Conservation (phyloP, 2,797 vertebrate genomes). For the Psittacula derbiana region DNA sequence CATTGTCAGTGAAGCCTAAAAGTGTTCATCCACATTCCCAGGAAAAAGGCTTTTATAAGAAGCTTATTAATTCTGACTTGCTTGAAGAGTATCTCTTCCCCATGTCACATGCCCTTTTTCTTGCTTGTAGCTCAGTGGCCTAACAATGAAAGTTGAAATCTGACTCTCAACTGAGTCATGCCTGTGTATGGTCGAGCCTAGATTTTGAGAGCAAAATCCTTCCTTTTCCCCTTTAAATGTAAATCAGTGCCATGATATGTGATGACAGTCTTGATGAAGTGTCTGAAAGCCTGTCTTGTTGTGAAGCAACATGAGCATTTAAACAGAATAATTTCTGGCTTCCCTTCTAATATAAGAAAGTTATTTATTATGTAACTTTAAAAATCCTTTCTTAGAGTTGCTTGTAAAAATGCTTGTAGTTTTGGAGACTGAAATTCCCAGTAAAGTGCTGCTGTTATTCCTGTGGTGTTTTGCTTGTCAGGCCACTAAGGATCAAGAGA, state of each 20-base stretch:
- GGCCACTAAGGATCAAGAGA: not conserved
- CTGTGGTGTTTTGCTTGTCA: not conserved
- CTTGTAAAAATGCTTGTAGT: not conserved
- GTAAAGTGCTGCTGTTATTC: not conserved
- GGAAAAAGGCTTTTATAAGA: not conserved
- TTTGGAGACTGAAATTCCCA: not conserved
- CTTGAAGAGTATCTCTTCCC: not conserved
- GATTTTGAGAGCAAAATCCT: not conserved
- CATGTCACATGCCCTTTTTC: not conserved
- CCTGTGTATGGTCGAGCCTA: not conserved
- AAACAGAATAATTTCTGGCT: not conserved
- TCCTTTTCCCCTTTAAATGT: not conserved
- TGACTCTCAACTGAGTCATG: not conserved
- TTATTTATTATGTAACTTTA: not conserved
- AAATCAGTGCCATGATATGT: not conserved
- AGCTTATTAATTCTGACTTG: not conserved
- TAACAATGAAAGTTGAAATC: not conserved
- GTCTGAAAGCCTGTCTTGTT: not conserved
- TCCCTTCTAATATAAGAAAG: not conserved
- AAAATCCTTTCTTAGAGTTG: not conserved
- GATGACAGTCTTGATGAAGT: not conserved
- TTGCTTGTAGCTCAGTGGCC: not conserved
- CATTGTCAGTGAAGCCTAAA: not conserved
- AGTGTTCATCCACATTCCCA: not conserved
- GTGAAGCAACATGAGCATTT: not conserved